These are phyloP conservation scores for Oscheius sp. DNA, from an alignment of 2,888 invertebrate genomes.

Conservation along the genomic window DNA sequence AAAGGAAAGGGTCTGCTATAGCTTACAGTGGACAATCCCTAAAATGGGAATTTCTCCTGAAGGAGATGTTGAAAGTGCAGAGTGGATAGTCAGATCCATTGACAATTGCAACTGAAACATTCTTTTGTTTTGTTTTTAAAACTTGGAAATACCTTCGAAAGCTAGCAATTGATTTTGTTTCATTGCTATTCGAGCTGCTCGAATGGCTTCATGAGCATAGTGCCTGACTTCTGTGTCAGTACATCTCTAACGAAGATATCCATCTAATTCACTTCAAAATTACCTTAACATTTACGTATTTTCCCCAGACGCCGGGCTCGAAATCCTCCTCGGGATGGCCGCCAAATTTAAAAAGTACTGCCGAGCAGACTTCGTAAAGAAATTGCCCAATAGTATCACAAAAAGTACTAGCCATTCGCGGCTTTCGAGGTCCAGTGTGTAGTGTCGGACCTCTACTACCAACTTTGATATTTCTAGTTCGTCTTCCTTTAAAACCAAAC, in stretches of 20 bases:
- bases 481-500: too few relatives aligned
- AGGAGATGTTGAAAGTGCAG: background rate
- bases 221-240: background rate
- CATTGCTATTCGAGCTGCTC: background rate
- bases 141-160: slow-evolving; percentile 20
- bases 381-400: slow-evolving; percentile 25
- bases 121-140: background rate
- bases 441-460: background rate
- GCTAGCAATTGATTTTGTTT: background rate
- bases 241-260: slow-evolving; percentile 10
- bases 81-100: slow-evolving; percentile 4
- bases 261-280: background rate
- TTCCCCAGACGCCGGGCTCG: background rate
- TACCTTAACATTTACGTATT: background rate
- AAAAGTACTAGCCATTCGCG: background rate
- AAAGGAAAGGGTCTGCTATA: background rate
- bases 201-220: background rate
- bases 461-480: slow-evolving; percentile 13
- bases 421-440: background rate
- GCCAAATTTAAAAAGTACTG: slow-evolving; percentile 9
- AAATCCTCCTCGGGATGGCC: slow-evolving; percentile 1
- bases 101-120: slow-evolving; percentile 5
- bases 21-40: slow-evolving; percentile 3
- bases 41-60: background rate
- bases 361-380: slow-evolving; percentile 8